Evolutionary conservation across 2,113 vertebrate species (phyloP).

Genomic region (Salvelinus sp.): DNA sequence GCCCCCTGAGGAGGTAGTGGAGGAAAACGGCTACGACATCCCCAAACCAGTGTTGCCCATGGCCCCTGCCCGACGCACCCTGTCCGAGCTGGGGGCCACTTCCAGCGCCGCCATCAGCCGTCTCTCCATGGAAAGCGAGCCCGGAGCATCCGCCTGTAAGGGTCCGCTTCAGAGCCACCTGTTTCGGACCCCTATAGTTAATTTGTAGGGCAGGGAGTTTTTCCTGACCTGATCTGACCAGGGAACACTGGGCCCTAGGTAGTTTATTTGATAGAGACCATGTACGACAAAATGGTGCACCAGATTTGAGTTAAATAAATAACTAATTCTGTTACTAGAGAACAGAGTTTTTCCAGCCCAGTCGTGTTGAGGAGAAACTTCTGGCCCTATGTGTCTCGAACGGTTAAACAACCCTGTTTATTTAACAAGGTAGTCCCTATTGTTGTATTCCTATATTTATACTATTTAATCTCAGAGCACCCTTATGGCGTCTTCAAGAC

Average conservation of each 20-base stretch:
- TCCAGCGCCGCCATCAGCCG: slow-evolving; percentile 81
- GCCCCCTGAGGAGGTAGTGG: slow-evolving; percentile 72
- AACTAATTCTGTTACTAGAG: no score
- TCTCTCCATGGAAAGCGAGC: slow-evolving; percentile 74
- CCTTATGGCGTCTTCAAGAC: neutral
- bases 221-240: no score
- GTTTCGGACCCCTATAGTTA: no score
- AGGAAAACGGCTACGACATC: slow-evolving; percentile 86
- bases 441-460: neutral
- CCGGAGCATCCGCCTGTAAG: slow-evolving; percentile 59
- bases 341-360: no score
- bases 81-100: slow-evolving; percentile 82
- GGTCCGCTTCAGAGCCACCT: no score
- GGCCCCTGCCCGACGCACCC: slow-evolving; percentile 78
- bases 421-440: neutral
- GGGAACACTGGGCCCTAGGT: no score
- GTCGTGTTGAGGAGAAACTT: no score
- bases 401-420: neutral
- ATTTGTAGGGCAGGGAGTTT: no score
- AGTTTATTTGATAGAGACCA: no score
- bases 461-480: neutral
- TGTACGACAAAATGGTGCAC: no score
- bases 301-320: no score
- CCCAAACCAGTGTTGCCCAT: slow-evolving; percentile 79
- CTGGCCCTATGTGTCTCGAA: no score